Conservation (phyloP, 2,888 invertebrate genomes). For the Perizoma flavofasciatum region DNA sequence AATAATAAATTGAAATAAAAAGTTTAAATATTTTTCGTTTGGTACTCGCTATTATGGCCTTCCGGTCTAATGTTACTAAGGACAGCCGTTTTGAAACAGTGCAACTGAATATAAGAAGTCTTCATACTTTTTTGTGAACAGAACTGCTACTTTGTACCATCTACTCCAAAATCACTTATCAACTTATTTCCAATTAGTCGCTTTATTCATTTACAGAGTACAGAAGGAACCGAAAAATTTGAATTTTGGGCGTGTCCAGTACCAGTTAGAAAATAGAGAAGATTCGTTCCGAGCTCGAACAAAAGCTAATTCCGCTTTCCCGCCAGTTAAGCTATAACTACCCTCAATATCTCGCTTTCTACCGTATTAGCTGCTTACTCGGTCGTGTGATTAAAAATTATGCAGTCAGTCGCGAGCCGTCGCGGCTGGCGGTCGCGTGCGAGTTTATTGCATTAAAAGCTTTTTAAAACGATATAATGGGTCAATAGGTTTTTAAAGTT, state of each 20-base stretch:
- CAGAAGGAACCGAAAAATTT: not conserved
- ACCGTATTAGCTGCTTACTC: constrained; percentile 81
- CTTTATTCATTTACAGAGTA: too few species aligned
- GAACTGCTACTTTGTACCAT: too few species aligned
- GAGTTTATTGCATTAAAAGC: constrained; percentile 65
- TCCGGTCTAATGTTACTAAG: too few species aligned
- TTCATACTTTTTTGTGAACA: too few species aligned
- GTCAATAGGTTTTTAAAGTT: constrained; percentile 30
- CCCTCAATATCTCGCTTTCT: constrained; percentile 70
- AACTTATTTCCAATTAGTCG: too few species aligned
- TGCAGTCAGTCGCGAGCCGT: constrained; percentile 62
- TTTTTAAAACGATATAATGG: constrained; percentile 67
- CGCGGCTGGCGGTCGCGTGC: constrained; percentile 62
- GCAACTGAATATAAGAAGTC: too few species aligned
- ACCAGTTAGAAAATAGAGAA: constrained; percentile 48
- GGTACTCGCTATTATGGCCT: too few species aligned
- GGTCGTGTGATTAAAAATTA: constrained; percentile 83
- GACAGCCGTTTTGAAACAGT: too few species aligned
- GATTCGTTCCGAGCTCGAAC: constrained; percentile 56
- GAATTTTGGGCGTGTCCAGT: constrained; percentile 25
- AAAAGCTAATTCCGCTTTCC: constrained; percentile 56
- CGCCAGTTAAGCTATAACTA: constrained; percentile 61
- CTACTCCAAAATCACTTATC: too few species aligned
- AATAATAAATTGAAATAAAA: too few species aligned
- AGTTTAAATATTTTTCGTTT: too few species aligned